Conservation (phyloP, 2,113 vertebrate species). For the Cervus canadensis region DNA sequence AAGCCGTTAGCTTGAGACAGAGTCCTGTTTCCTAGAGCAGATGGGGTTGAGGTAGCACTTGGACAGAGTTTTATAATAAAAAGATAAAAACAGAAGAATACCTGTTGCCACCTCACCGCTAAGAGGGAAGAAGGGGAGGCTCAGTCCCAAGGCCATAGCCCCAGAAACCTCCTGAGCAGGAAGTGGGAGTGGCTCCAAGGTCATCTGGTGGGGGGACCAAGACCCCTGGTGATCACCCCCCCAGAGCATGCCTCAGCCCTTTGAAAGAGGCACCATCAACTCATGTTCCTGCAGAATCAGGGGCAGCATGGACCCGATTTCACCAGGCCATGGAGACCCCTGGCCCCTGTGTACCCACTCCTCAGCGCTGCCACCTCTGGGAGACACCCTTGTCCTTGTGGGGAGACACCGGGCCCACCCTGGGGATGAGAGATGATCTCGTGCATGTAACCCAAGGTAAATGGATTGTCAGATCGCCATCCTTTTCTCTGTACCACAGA, state of each 20-base stretch:
- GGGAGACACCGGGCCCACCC: accelerated
- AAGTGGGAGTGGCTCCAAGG: not conserved
- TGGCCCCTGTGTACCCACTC: no score
- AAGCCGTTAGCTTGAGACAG: not conserved
- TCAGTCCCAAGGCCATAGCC: not conserved
- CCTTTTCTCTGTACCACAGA: not conserved
- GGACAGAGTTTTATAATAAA: not conserved
- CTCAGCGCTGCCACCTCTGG: not conserved
- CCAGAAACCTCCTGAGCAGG: not conserved
- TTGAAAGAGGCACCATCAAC: not conserved
- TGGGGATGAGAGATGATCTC: not conserved
- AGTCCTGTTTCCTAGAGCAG: not conserved
- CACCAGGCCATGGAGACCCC: not conserved
- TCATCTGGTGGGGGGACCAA: not conserved
- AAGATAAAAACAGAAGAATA: not conserved
- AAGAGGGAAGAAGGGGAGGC: not conserved
- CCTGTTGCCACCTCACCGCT: not conserved
- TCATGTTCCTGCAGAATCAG: not conserved
- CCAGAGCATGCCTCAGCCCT: accelerated
- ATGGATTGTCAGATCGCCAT: not conserved
- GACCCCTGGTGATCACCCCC: not conserved
- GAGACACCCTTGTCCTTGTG: not conserved
- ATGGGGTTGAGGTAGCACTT: not conserved
- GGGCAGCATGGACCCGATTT: accelerated
- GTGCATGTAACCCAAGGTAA: not conserved